Conservation (phyloP, 2,888 invertebrate genomes). For the Pandemis heparana region DNA sequence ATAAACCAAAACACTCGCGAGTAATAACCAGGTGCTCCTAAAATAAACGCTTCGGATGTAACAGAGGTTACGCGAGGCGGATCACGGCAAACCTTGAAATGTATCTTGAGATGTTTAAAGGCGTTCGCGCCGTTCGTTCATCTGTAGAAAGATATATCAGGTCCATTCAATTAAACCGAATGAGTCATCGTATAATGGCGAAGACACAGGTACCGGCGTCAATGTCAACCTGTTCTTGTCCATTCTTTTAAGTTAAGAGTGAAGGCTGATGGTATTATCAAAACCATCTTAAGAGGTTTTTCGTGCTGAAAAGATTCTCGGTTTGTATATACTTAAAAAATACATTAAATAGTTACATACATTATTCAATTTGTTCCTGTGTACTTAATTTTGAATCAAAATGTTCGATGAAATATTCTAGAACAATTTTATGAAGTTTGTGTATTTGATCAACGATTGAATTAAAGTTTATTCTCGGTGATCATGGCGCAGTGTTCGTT, state of each 20-base stretch:
- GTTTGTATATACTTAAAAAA: too few species aligned
- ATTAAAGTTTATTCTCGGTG: slow-evolving; percentile 3
- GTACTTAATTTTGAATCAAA: too few species aligned
- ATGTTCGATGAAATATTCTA: too few species aligned
- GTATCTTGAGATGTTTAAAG: slow-evolving; percentile 9
- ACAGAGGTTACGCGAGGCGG: slow-evolving; percentile 33
- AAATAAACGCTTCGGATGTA: slow-evolving; percentile 44
- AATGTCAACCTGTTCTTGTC: slow-evolving; percentile 62
- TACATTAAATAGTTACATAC: too few species aligned
- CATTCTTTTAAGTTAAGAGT: slow-evolving; percentile 29
- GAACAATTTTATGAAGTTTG: not conserved
- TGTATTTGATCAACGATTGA: not conserved
- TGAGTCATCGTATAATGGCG: slow-evolving; percentile 36
- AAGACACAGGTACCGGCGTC: slow-evolving; percentile 47
- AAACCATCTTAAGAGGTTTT: slow-evolving; percentile 20
- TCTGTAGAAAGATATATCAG: slow-evolving; percentile 20
- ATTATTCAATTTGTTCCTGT: too few species aligned
- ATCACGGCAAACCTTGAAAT: slow-evolving; percentile 38
- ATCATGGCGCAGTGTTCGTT: slow-evolving; percentile 19
- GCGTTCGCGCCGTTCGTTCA: slow-evolving; percentile 20
- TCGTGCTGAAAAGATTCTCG: not conserved
- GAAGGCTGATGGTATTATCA: slow-evolving; percentile 27
- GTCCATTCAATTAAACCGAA: slow-evolving; percentile 32
- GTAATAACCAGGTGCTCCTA: slow-evolving; percentile 48
- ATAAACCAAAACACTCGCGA: slow-evolving; percentile 48